phyloP scores from a whole-genome alignment of 2,797 vertebrate genomes.

The Gambelia wislizenii region DNA sequence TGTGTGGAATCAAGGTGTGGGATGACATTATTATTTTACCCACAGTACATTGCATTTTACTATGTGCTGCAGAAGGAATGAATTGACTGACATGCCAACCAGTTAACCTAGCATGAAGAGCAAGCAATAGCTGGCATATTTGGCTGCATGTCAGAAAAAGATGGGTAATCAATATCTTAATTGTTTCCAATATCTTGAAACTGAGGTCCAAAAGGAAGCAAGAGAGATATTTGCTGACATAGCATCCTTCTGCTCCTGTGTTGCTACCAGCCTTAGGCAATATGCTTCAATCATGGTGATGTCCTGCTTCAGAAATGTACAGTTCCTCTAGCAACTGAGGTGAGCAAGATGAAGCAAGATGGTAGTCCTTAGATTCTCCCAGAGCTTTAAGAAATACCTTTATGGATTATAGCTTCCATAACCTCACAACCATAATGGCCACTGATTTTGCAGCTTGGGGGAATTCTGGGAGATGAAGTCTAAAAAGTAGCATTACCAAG shows the following conservation, averaged over 20 bases:
- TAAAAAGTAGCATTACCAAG: neutral
- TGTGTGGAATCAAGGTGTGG: slow-evolving; percentile 55
- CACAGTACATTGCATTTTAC: slow-evolving; percentile 54
- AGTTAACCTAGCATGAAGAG: slow-evolving; percentile 49
- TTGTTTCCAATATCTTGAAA: slow-evolving; percentile 53
- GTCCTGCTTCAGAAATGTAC: neutral
- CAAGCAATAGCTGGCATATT: slow-evolving; percentile 30
- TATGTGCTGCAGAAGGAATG: slow-evolving; percentile 53
- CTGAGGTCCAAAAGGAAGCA: slow-evolving; percentile 42
- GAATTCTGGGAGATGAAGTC: no score
- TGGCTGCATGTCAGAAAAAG: slow-evolving; percentile 42
- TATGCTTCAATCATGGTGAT: neutral
- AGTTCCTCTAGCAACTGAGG: slow-evolving; percentile 10
- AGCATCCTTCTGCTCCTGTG: neutral
- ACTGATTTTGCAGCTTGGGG: no score
- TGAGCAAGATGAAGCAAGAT: neutral
- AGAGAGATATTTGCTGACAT: slow-evolving; percentile 34
- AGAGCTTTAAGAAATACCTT: no score
- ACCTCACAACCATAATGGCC: no score
- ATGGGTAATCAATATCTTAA: slow-evolving; percentile 59
- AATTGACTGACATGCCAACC: slow-evolving; percentile 56
- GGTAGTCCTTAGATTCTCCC: neutral
- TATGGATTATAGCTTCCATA: no score
- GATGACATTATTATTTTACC: slow-evolving; percentile 61
- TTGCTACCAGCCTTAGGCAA: neutral